Base-by-base conservation (phyloP, 2,797 vertebrate genomes). In the Hemibagrus guttatus region DNA sequence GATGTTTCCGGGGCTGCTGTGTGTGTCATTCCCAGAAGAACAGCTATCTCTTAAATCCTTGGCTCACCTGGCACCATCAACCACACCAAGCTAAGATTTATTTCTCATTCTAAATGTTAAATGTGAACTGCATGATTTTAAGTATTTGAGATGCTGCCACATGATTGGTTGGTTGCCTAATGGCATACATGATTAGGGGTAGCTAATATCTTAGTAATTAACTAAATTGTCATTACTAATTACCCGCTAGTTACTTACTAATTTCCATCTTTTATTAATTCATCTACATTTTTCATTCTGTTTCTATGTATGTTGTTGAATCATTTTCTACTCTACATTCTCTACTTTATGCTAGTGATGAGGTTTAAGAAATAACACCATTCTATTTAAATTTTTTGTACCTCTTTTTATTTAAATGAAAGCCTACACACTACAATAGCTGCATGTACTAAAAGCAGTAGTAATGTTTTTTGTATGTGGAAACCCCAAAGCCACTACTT, bases 401-500 rank as follows among this genome's bases (percentile, higher is more conserved):
- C 21, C n/a, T n/a, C n/a, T 4, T 72, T 72, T 49, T 42, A 12
- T 13, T 26, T 23, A 0, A 19, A 42, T 4, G 6, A 72, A 42
- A 49, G 71, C 42, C 71, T 74, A n/a, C 71, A 49, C 71, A 76
- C 52, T 76, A 31, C 74, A 76, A 49, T 21, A 76, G 74, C 17
- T 56, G 74, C n/a, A 31, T 31, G 28, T 19, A 21, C 17, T 75
- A 75, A 75, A 75, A 75, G 13, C 71, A n/a, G 14, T n/a, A 75
- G 72, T 75, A 6, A 26, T 74, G 5, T n/a, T 74, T 74, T 42
- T 12, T 23, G 1, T 19, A 69, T 75, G 19, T 78, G 75, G 75
- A 78, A 78, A 78, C 54, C 58, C 75, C 75, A 35, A n/a, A n/a
- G n/a, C n/a, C n/a, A n/a, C n/a, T n/a, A n/a, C n/a, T n/a, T n/a